Evolutionary conservation across 1,140 invertebrate genomes (phyloP).

Genomic region (Araneus ventricosus): DNA sequence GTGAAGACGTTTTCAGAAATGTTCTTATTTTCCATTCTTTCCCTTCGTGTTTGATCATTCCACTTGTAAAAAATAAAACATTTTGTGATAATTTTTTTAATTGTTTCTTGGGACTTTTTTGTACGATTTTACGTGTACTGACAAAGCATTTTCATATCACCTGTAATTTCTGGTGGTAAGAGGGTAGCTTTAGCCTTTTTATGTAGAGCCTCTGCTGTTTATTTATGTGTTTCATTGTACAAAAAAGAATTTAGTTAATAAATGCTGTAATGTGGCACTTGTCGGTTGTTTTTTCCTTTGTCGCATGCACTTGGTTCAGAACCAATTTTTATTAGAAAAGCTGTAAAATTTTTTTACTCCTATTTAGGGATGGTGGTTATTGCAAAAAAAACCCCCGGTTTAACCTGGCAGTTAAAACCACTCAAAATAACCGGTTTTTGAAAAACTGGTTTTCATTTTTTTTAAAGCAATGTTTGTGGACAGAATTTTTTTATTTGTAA

Average conservation of each 20-base stretch:
- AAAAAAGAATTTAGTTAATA: constrained; percentile 55
- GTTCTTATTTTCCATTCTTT: neutral
- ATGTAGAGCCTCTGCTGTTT: constrained; percentile 31
- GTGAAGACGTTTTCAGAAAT: neutral
- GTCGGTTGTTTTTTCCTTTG: neutral
- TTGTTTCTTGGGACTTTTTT: constrained; percentile 18
- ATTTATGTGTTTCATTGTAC: constrained; percentile 35
- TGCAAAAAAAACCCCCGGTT: too few relatives aligned
- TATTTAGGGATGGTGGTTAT: too few relatives aligned
- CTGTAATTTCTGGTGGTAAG: constrained; percentile 30
- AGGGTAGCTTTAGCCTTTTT: constrained; percentile 51
- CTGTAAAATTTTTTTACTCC: too few relatives aligned
- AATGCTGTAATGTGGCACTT: constrained; percentile 59
- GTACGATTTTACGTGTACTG: constrained; percentile 7
- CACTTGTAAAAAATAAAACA: constrained; percentile 28
- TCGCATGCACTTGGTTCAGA: neutral
- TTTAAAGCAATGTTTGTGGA: too few relatives aligned
- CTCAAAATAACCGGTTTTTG: too few relatives aligned
- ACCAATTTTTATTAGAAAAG: too few relatives aligned
- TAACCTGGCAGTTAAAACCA: too few relatives aligned
- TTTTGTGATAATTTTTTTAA: constrained; percentile 51
- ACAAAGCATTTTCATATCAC: constrained; percentile 28
- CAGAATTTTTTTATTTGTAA: too few relatives aligned
- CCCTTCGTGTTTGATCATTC: constrained; percentile 25
- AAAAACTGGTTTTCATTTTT: too few relatives aligned